A percentile compares a stretch with the other conserved stretches of the same genome.
phyloP scores from a whole-genome alignment of 2,113 vertebrate genomes.

The Oreocharis arfaki region DNA sequence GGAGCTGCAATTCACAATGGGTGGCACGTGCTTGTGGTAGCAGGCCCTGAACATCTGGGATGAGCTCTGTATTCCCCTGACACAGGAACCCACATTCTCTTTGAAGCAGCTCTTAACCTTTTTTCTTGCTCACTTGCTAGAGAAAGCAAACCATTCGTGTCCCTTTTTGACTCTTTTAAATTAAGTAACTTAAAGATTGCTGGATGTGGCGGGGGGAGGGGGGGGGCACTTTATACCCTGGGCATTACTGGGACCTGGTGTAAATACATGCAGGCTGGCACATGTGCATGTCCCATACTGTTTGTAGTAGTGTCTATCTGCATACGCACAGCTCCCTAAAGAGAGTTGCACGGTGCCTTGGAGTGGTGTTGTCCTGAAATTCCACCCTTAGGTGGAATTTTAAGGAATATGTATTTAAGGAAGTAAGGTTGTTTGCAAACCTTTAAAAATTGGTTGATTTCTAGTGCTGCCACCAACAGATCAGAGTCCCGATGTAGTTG shows the following conservation, averaged over 20 bases:
- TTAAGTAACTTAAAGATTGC: neutral
- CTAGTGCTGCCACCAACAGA: neutral
- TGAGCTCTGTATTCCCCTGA: neutral
- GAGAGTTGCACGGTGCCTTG: neutral
- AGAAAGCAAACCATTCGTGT: neutral
- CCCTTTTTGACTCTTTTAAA: neutral
- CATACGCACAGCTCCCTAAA: neutral
- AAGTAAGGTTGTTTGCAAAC: neutral
- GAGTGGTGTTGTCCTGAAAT: neutral
- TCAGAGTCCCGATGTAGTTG: neutral
- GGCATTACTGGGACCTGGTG: neutral
- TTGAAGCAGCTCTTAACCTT: slow-evolving; percentile 6
- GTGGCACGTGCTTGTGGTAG: slow-evolving; percentile 32
- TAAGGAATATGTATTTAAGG: neutral
- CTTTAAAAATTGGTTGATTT: neutral
- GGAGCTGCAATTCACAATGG: neutral
- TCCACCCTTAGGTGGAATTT: neutral
- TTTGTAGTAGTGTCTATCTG: neutral
- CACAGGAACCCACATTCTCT: neutral
- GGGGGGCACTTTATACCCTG: neutral
- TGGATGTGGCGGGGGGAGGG: neutral
- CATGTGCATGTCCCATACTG: neutral
- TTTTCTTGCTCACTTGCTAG: neutral
- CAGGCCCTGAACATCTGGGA: neutral
- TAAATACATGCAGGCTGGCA: neutral